Conservation (phyloP, 2,797 vertebrate species). For the Cuculus canorus region DNA sequence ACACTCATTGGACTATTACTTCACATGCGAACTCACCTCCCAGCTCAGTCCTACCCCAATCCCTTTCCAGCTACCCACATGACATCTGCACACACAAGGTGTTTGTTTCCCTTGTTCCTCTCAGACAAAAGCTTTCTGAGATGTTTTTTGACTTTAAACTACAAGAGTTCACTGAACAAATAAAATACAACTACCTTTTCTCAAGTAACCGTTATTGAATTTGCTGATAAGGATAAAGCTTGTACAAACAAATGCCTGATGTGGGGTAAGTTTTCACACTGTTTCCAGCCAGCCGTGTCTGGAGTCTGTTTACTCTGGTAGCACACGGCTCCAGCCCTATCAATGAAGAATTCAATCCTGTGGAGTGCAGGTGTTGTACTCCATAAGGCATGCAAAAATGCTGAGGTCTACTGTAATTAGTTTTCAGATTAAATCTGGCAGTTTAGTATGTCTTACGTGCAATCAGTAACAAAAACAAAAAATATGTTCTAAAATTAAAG, state of each 20-base stretch:
- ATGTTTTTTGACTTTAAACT: not conserved
- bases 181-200: constrained; percentile 20
- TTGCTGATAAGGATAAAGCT: constrained; percentile 18
- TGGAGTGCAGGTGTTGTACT: not conserved
- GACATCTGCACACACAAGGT: not conserved
- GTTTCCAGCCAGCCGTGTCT: not conserved
- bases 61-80: not conserved
- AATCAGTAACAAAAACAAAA: not conserved
- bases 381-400: not conserved
- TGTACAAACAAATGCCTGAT: constrained; percentile 32
- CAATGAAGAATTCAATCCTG: not conserved
- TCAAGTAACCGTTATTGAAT: constrained; percentile 11
- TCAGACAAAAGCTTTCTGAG: not conserved
- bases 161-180: constrained; percentile 42
- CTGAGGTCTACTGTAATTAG: constrained; percentile 1
- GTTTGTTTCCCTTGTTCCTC: not conserved
- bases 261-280: not conserved
- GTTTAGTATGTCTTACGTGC: constrained; percentile 10
- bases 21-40: not conserved
- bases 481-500: not conserved
- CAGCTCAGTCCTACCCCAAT: not conserved
- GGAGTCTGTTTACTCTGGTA: constrained; percentile 21
- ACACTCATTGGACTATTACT: not conserved
- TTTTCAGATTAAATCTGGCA: constrained; percentile 1
- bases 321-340: not conserved